Evolutionary conservation across 2,113 vertebrate species (phyloP).

Genomic region (Eclectus roratus): DNA sequence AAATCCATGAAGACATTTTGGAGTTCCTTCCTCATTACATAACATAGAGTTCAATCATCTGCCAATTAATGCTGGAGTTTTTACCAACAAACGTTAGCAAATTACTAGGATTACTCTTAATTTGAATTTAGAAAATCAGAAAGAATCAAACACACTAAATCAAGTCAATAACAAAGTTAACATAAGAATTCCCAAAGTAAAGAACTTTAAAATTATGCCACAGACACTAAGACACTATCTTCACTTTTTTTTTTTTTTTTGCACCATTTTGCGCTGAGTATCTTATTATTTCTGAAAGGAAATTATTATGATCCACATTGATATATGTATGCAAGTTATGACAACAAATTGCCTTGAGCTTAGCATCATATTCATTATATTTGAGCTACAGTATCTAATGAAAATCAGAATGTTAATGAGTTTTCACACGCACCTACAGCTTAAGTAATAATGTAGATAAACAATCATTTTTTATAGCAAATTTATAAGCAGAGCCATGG

Average conservation of each 20-base stretch:
- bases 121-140: neutral
- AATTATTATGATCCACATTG: neutral
- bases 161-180: neutral
- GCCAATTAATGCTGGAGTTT: neutral
- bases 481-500: constrained; percentile 33
- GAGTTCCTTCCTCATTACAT: neutral
- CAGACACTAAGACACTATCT: fast-evolving
- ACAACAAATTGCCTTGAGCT: neutral
- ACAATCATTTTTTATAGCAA: constrained; percentile 19
- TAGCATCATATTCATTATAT: neutral
- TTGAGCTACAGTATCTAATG: neutral
- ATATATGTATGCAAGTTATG: neutral
- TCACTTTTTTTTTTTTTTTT: neutral
- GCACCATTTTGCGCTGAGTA: neutral
- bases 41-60: neutral
- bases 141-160: neutral
- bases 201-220: neutral
- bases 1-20: neutral
- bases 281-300: neutral
- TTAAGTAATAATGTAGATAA: neutral
- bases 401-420: neutral
- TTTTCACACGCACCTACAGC: neutral
- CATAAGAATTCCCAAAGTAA: neutral
- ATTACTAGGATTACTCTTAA: neutral
- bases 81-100: neutral